These are phyloP conservation scores for Circaetus cinerascens DNA, from an alignment of 2,113 vertebrate genomes.

Conservation along the genomic window DNA sequence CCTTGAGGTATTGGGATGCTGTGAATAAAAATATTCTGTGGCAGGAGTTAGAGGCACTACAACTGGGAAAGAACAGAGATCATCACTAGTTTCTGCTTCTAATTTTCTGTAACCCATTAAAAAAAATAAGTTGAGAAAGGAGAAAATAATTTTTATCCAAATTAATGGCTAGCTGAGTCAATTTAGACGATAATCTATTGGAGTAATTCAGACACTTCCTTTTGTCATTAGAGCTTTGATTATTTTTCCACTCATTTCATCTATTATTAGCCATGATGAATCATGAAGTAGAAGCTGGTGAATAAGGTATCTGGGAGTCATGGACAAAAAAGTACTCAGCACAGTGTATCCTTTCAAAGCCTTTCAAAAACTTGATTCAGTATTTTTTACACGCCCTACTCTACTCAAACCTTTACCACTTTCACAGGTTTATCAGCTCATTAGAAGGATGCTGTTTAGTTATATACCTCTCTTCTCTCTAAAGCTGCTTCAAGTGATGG, in stretches of 20 bases:
- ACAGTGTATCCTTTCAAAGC: background rate
- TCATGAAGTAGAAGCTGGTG: background rate
- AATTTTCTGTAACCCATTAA: background rate
- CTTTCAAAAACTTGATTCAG: background rate
- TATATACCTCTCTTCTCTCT: background rate
- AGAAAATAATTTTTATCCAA: background rate
- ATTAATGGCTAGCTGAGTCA: background rate
- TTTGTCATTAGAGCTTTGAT: conserved; percentile 33
- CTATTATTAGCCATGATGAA: background rate
- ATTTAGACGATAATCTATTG: conserved; percentile 1
- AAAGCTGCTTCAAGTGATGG: background rate
- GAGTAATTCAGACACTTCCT: conserved; percentile 10
- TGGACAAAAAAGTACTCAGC: background rate
- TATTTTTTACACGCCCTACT: background rate
- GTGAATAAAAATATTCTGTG: background rate
- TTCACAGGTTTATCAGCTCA: background rate
- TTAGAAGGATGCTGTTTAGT: background rate
- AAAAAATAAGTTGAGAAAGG: background rate
- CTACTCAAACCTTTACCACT: background rate
- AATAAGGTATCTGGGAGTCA: background rate
- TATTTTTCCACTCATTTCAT: conserved; percentile 18
- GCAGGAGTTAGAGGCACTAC: background rate
- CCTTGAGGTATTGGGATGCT: background rate
- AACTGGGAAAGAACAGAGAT: background rate
- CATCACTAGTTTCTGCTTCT: background rate